phyloP scores from a whole-genome alignment of 2,888 invertebrate genomes.

The Papilio elwesi region DNA sequence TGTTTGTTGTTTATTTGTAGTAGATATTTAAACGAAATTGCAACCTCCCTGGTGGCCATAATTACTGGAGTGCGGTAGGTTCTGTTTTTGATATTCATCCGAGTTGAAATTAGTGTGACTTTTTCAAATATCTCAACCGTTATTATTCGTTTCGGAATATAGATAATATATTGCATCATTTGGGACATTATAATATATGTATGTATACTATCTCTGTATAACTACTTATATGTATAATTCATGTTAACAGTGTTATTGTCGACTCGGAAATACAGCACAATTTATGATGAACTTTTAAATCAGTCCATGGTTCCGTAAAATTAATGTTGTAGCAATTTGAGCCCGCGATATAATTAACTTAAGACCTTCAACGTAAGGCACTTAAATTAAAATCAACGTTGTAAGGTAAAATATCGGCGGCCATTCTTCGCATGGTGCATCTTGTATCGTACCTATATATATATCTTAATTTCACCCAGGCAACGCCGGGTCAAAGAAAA shows the following conservation, averaged over 20 bases:
- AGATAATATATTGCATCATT: not conserved
- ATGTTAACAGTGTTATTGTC: no score
- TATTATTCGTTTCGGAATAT: not conserved
- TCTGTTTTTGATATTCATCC: no score
- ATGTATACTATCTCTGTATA: not conserved
- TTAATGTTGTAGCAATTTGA: not conserved
- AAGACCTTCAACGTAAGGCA: constrained; percentile 1
- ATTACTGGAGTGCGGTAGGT: no score
- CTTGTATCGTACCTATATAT: no score
- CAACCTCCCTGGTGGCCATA: no score
- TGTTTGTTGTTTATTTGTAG: no score
- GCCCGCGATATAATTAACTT: constrained; percentile 15
- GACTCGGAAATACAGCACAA: not conserved
- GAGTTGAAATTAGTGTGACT: no score
- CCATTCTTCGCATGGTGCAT: no score
- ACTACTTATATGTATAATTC: not conserved
- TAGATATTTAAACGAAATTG: no score
- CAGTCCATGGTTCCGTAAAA: not conserved
- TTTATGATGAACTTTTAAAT: not conserved
- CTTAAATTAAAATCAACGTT: constrained; percentile 14
- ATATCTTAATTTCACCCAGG: no score
- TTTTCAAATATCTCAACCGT: no score
- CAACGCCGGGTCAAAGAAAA: no score
- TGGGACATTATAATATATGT: not conserved
- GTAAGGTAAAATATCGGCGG: constrained; percentile 4